phyloP scores from a whole-genome alignment of 1,140 invertebrate genomes.

The Metopolophium dirhodum region DNA sequence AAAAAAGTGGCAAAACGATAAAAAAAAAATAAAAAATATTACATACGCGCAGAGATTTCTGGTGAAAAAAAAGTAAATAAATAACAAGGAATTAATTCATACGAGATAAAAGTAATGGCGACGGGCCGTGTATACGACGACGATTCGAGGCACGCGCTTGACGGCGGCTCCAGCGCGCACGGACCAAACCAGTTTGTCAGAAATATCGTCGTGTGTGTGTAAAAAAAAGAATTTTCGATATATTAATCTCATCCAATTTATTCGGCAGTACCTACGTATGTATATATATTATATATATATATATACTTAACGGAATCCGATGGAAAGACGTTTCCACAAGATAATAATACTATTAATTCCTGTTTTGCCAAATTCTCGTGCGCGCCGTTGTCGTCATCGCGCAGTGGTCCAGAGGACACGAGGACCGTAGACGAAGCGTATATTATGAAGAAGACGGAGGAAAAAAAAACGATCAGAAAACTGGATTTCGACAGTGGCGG shows the following conservation, averaged over 20 bases:
- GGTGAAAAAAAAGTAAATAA: conserved; percentile 44
- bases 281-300: neutral
- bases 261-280: neutral
- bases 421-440: neutral
- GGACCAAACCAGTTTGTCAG: conserved; percentile 50
- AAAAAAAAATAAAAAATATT: neutral
- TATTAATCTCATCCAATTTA: conserved; percentile 53
- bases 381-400: neutral
- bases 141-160: conserved; percentile 49
- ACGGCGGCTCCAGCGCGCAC: conserved; percentile 24
- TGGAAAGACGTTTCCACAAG: conserved; percentile 10
- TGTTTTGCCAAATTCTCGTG: conserved; percentile 44
- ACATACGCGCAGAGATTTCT: neutral
- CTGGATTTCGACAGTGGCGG: conserved; percentile 40
- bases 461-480: conserved; percentile 20
- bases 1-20: conserved; percentile 24
- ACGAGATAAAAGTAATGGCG: conserved; percentile 42
- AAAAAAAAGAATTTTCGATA: conserved; percentile 40
- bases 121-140: neutral
- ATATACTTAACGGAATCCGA: conserved; percentile 34
- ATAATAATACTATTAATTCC: conserved; percentile 31
- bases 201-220: conserved; percentile 19
- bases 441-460: neutral
- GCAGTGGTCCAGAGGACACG: neutral
- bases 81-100: conserved; percentile 53